Conservation (phyloP, 2,113 vertebrate species). For the Sceloporus undulatus region DNA sequence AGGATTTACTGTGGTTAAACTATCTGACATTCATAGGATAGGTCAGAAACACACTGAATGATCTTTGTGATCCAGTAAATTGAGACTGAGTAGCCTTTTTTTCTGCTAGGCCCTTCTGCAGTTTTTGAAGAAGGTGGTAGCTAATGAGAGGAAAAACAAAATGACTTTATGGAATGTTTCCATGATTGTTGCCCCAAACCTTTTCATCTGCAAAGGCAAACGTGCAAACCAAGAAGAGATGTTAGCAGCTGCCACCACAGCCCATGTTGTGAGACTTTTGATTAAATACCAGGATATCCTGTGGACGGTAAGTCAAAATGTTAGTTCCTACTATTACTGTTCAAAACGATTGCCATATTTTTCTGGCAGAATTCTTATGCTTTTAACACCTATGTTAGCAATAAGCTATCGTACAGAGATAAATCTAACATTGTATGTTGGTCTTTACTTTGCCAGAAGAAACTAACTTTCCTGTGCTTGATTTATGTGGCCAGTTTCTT, state of each 20-base stretch:
- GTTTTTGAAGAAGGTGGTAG: conserved; percentile 92
- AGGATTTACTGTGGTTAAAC: neutral
- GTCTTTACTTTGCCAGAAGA: neutral
- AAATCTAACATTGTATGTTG: neutral
- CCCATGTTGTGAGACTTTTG: conserved; percentile 88
- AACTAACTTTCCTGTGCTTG: neutral
- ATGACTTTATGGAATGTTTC: conserved; percentile 98
- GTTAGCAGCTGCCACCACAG: conserved; percentile 86
- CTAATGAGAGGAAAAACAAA: conserved; percentile 92
- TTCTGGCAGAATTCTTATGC: neutral
- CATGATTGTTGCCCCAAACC: conserved; percentile 95
- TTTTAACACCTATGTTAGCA: neutral
- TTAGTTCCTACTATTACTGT: neutral
- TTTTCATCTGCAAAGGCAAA: conserved; percentile 88
- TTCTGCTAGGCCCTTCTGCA: conserved; percentile 87
- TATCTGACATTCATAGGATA: neutral
- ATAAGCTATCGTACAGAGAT: neutral
- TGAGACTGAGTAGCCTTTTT: conserved; percentile 7
- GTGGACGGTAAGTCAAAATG: conserved; percentile 87
- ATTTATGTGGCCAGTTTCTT: neutral
- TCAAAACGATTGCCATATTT: neutral
- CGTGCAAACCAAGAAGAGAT: conserved; percentile 86
- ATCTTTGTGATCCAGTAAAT: neutral
- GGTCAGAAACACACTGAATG: neutral
- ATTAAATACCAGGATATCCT: conserved; percentile 92